phyloP scores from a whole-genome alignment of 2,888 invertebrate genomes.

The Oegoconia quadripuncta region DNA sequence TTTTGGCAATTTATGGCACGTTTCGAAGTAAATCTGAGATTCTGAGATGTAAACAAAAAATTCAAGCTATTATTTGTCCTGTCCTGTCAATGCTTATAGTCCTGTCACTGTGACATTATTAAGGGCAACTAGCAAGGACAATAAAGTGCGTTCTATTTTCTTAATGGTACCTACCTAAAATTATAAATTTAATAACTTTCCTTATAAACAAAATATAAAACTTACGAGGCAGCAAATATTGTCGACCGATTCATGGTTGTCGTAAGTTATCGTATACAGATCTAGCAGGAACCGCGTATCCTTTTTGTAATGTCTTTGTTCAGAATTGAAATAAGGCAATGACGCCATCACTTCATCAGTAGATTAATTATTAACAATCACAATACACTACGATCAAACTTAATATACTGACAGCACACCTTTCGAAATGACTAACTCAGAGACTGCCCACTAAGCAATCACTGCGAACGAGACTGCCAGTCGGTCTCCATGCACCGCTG shows the following conservation, averaged over 20 bases:
- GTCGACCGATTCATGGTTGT: conserved; percentile 88
- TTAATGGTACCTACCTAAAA: conserved; percentile 17
- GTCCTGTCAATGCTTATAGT: conserved; percentile 48
- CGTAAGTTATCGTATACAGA: conserved; percentile 91
- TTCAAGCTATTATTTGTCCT: conserved; percentile 18
- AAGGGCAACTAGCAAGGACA: conserved; percentile 58
- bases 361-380: conserved; percentile 8
- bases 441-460: too few species aligned
- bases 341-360: conserved; percentile 65
- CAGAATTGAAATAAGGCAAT: conserved; percentile 74
- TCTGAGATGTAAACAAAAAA: conserved; percentile 48
- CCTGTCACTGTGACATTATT: conserved; percentile 57
- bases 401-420: conserved; percentile 25
- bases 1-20: conserved; percentile 66
- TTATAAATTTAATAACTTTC: too few species aligned
- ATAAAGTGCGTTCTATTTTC: conserved; percentile 37
- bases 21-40: conserved; percentile 32
- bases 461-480: conserved; percentile 56
- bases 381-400: conserved; percentile 22
- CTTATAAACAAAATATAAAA: too few species aligned
- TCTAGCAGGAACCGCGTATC: conserved; percentile 90
- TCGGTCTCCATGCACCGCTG: conserved; percentile 50
- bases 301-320: conserved; percentile 90
- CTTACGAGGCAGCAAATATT: conserved; percentile 84
- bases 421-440: conserved; percentile 37